Evolutionary conservation across 2,113 vertebrate species (phyloP), one percentile per base, ranked within the genome.

Genomic region (Rallus limicola): DNA sequence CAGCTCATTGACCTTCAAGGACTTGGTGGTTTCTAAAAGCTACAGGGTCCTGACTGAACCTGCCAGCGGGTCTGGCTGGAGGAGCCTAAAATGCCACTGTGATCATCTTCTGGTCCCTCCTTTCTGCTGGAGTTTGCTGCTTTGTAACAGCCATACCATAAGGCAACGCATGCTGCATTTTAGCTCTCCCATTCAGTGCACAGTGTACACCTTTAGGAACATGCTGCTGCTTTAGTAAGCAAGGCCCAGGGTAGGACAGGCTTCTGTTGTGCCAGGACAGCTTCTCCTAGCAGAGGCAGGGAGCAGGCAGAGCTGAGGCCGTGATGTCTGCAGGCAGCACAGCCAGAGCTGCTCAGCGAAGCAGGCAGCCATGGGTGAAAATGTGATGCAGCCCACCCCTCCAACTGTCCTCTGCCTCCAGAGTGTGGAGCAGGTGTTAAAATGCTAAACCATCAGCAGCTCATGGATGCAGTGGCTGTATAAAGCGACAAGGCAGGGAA

Each of bases 91-190:
- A 12, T 2, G 40, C 33, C 46, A 42, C 68, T 53, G 63, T 64
- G 16, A 36, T 13, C 0, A 1, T 6, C 4, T 48, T 50, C 70
- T 55, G 17, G 18, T 5, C 67, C 44, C n/a, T 76, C 44, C 59
- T 52, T 55, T 26, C 68, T 62, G 88, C 58, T 33, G 68, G 67
- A 2, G 50, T 12, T 33, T 62, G 74, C 26, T 36, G 70, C 70
- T 46, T 9, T 31, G 24, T 20, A 60, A 25, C 75, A 40, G 26
- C 5, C 56, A 53, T 12, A 6, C n/a, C 60, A 29, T 1, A 13
- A 52, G 52, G 52, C 36, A 11, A 0, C 0, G 2, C 5, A 62
- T n/a, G 63, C 63, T 16, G 4, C 1, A 2, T 3, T 17, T 25
- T 19, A 15, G 55, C 16, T 31, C 79, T 48, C 21, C 23, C 53